These are phyloP conservation scores for Sorex maritimensis DNA, from an alignment of 2,797 vertebrate species.

Conservation along the genomic window DNA sequence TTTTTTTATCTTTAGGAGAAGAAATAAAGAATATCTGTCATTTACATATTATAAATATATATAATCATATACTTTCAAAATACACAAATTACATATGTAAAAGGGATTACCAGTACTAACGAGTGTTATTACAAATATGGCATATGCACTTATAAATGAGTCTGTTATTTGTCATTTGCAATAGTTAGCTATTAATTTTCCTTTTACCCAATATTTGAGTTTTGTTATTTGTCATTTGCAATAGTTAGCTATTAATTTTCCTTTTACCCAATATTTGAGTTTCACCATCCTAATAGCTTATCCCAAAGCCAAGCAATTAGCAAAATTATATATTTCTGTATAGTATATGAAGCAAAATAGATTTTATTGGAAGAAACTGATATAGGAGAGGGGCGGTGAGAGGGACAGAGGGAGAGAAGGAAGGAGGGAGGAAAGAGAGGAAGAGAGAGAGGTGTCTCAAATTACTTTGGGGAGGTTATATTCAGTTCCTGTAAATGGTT, in stretches of 20 bases:
- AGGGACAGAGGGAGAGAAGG: too few relatives aligned
- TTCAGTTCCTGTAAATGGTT: too few relatives aligned
- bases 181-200: background rate
- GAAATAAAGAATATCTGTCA: conserved; percentile 32
- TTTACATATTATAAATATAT: conserved; percentile 17
- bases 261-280: background rate
- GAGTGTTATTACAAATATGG: background rate
- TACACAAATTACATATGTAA: conserved; percentile 11
- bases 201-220: too few relatives aligned
- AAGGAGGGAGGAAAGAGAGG: too few relatives aligned
- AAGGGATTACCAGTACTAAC: too few relatives aligned
- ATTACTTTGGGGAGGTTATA: too few relatives aligned
- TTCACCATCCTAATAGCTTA: conserved; percentile 39
- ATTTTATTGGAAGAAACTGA: too few relatives aligned
- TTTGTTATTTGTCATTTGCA: conserved; percentile 56
- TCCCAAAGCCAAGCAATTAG: too few relatives aligned
- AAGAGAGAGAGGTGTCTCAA: too few relatives aligned
- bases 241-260: background rate
- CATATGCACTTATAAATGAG: conserved; percentile 54
- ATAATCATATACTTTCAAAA: background rate
- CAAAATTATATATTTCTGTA: too few relatives aligned
- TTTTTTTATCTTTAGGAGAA: conserved; percentile 26
- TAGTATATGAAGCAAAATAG: too few relatives aligned
- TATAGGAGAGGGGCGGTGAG: too few relatives aligned
- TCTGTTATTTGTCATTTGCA: conserved; percentile 57